Conservation (phyloP, 2,113 vertebrate species). For the Puntigrus tetrazona region DNA sequence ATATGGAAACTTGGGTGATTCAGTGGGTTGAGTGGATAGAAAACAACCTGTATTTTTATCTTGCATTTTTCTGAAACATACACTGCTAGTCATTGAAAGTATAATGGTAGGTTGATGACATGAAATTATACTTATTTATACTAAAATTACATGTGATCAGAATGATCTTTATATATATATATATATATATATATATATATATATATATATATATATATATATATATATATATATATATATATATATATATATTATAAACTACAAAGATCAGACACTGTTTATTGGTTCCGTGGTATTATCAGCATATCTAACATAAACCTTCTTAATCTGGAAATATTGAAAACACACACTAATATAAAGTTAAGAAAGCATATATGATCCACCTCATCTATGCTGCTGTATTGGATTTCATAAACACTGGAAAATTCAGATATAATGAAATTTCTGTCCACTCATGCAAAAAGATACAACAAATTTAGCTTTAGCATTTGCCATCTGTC, state of each 20-base stretch:
- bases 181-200: too few species aligned
- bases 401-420: conserved; percentile 1
- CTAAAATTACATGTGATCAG: not conserved
- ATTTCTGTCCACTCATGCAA: not conserved
- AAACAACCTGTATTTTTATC: not conserved
- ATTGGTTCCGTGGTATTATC: conserved; percentile 3
- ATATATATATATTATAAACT: too few species aligned
- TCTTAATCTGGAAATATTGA: not conserved
- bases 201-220: too few species aligned
- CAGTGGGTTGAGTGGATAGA: not conserved
- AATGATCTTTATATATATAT: too few species aligned
- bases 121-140: not conserved
- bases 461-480: not conserved
- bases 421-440: not conserved
- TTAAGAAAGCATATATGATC: not conserved
- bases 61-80: not conserved
- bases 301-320: conserved; percentile 13
- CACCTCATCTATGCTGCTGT: not conserved
- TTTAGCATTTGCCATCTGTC: not conserved
- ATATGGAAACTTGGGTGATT: not conserved
- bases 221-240: too few species aligned
- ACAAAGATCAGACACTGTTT: not conserved
- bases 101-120: not conserved
- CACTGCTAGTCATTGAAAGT: not conserved
- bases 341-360: not conserved